Base-by-base conservation (phyloP, 2,888 invertebrate species). In the Acanthosoma haemorrhoidale region DNA sequence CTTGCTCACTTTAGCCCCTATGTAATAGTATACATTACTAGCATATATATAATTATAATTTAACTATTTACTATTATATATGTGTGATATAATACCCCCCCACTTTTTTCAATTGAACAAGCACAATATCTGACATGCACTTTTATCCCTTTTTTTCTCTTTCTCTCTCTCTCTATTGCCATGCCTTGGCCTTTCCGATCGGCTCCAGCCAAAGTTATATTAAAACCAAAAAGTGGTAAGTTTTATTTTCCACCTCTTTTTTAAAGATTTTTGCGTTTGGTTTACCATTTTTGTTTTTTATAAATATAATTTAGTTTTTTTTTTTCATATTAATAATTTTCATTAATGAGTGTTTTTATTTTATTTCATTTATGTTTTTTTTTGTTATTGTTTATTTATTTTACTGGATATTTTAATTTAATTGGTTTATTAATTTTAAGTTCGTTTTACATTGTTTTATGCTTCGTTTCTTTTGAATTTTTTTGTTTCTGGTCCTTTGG, bases 151-250 rank as follows among this genome's bases (percentile, higher is more conserved):
- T 73, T 72, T 73, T 73, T 73, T 73, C 71, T 74, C 72, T 74
- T 73, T 74, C 63, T 74, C 71, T 74, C 73, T 74, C 73, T 74
- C 73, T 75, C 74, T 75, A 74, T 75, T 74, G 74, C 74, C 73
- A 74, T 75, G 75, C 75, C 74, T 74, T 75, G 75, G 75, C 73
- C 75, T 71, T 73, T 74, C 73, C 74, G 74, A 71, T 72, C 74
- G 74, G 64, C 72, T 72, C 74, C 81, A 80, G 81, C 81, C 79
- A 81, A 81, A 81, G 80, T 81, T 79, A 80, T 81, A 79, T 78
- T 80, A 79, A 79, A 80, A 80, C 81, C 80, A 80, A 81, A 80
- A 77, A 81, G 79, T 79, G 81, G 81, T 81, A 80, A 81, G 81
- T 81, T 75, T 69, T 43, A 69, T 41, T 5, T 61, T 70, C 71